These are phyloP conservation scores for Chlorospingus semifuscus DNA, from an alignment of 2,797 vertebrate genomes.

Conservation along the genomic window DNA sequence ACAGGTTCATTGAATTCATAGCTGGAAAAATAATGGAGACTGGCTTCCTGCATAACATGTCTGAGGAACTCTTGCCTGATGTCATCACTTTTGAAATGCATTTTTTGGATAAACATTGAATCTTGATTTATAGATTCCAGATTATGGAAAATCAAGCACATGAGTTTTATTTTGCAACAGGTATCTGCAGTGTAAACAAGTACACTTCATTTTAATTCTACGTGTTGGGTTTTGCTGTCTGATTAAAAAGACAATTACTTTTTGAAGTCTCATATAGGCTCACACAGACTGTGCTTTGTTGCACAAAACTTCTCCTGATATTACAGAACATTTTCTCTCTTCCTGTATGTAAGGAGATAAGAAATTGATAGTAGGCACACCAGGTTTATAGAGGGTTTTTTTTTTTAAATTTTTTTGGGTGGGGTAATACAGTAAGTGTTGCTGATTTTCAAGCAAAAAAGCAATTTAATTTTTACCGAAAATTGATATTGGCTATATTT, in stretches of 20 bases:
- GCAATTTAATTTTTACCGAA: neutral
- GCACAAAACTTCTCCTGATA: neutral
- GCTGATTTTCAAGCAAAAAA: neutral
- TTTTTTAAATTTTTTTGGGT: too few species aligned
- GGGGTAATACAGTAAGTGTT: neutral
- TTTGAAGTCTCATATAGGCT: neutral
- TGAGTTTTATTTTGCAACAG: neutral
- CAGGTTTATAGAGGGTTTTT: neutral
- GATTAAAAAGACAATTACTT: neutral
- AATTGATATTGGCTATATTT: neutral
- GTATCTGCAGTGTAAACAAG: neutral
- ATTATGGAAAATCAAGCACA: neutral
- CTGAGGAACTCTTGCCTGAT: neutral
- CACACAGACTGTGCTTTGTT: neutral
- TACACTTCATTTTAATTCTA: neutral
- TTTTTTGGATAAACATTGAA: neutral
- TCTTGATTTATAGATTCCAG: neutral
- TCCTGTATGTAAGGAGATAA: neutral
- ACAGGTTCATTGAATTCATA: neutral
- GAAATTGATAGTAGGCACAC: neutral
- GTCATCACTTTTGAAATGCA: neutral
- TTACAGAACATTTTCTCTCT: neutral
- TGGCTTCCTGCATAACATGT: neutral
- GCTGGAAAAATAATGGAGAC: neutral
- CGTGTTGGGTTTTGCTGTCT: neutral